Evolutionary conservation across 2,888 invertebrate species (phyloP).

Genomic region (Diaprepes abbreviatus): DNA sequence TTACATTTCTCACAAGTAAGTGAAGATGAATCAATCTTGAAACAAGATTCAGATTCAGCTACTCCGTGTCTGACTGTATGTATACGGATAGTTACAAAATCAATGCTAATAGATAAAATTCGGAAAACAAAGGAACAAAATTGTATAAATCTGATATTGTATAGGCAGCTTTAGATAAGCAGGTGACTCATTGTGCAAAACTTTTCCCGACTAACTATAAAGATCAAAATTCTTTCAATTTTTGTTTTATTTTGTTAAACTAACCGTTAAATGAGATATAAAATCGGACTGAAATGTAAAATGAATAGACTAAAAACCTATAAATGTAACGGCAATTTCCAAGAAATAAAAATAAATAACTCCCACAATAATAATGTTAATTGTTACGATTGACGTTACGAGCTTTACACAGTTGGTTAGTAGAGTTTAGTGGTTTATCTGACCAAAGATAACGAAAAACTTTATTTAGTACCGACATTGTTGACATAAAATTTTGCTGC

Average conservation of each 20-base stretch:
- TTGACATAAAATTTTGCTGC: too few relatives aligned
- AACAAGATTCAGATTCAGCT: too few relatives aligned
- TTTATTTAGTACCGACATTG: too few relatives aligned
- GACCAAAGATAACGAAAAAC: too few relatives aligned
- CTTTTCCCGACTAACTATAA: slow-evolving; percentile 8
- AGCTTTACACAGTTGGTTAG: too few relatives aligned
- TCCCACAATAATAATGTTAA: slow-evolving; percentile 9
- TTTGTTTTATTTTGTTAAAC: slow-evolving; percentile 26
- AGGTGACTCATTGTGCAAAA: slow-evolving; percentile 18
- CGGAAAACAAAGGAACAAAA: too few relatives aligned
- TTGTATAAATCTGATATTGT: not conserved
- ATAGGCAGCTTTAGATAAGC: not conserved
- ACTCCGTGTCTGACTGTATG: too few relatives aligned
- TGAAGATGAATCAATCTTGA: too few relatives aligned
- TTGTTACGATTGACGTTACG: not conserved
- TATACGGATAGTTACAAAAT: too few relatives aligned
- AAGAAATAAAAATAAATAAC: not conserved
- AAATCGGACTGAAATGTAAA: slow-evolving; percentile 18
- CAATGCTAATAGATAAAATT: too few relatives aligned
- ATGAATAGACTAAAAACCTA: not conserved
- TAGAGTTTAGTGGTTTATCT: too few relatives aligned
- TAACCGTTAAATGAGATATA: slow-evolving; percentile 21
- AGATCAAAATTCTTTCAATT: slow-evolving; percentile 18
- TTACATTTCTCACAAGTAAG: too few relatives aligned
- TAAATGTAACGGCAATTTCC: slow-evolving; percentile 9